These are phyloP conservation scores for Crepidodera aurea DNA, from an alignment of 2,888 invertebrate species.

Conservation along the genomic window DNA sequence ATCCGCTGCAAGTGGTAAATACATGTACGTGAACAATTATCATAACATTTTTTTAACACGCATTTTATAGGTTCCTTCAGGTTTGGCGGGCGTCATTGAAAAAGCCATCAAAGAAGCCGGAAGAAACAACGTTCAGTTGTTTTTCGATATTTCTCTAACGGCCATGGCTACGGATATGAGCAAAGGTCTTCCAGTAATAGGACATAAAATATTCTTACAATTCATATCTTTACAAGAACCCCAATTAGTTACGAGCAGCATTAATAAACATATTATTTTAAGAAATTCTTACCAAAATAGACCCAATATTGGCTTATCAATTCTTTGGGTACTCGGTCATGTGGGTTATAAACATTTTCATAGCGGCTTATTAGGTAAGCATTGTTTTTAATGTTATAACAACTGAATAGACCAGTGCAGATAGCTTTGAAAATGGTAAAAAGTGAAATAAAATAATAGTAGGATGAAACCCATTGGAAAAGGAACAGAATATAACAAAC, in stretches of 20 bases:
- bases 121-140: constrained; percentile 70
- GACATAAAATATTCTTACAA: constrained; percentile 77
- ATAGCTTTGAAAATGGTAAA: too few relatives aligned
- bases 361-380: constrained; percentile 72
- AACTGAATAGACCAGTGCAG: too few relatives aligned
- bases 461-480: too few relatives aligned
- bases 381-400: not conserved
- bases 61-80: constrained; percentile 51
- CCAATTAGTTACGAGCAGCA: constrained; percentile 67
- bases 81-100: constrained; percentile 60
- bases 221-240: constrained; percentile 73
- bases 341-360: constrained; percentile 71
- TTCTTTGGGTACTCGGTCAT: constrained; percentile 81
- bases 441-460: too few relatives aligned
- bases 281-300: constrained; percentile 81
- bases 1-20: constrained; percentile 65
- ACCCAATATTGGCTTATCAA: constrained; percentile 74
- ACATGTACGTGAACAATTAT: too few relatives aligned
- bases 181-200: constrained; percentile 71
- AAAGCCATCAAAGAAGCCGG: constrained; percentile 69
- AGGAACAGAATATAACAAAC: too few relatives aligned
- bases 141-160: constrained; percentile 75
- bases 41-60: too few relatives aligned
- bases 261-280: constrained; percentile 70
- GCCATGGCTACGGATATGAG: constrained; percentile 77